These are phyloP conservation scores for Helicoverpa armigera DNA, from an alignment of 1,140 invertebrate genomes.

Conservation along the genomic window DNA sequence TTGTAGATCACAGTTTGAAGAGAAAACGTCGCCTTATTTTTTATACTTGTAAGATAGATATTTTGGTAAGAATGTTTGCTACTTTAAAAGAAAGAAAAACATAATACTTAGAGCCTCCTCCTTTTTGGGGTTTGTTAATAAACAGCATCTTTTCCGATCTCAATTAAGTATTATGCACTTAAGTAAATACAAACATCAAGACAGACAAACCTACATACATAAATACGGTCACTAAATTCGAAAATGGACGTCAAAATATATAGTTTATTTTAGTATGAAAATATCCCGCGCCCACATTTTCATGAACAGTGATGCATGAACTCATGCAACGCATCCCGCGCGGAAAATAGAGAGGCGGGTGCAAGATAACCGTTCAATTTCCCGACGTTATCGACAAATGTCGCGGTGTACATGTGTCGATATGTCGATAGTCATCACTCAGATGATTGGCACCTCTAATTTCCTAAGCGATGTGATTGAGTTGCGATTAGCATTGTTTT, in stretches of 20 bases:
- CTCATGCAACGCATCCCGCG: not conserved
- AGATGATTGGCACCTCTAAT: conserved; percentile 17
- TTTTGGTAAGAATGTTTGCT: too few species aligned
- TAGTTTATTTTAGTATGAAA: too few species aligned
- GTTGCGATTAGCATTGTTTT: not conserved
- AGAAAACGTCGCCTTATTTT: not conserved
- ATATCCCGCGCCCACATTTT: not conserved
- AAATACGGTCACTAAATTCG: too few species aligned
- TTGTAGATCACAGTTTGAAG: not conserved
- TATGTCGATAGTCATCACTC: not conserved
- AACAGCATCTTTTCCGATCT: too few species aligned
- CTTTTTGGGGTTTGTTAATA: too few species aligned
- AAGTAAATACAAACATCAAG: too few species aligned
- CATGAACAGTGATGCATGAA: not conserved
- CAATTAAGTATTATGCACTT: too few species aligned
- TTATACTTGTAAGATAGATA: too few species aligned
- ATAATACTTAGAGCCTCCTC: too few species aligned
- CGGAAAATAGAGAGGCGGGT: not conserved
- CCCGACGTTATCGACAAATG: conserved; percentile 12
- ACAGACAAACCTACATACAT: too few species aligned
- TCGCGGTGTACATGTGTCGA: not conserved
- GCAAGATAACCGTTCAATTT: conserved; percentile 20
- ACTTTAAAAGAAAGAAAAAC: too few species aligned
- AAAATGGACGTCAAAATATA: too few species aligned
- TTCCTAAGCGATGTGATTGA: conserved; percentile 1